phyloP scores from a whole-genome alignment of 2,797 vertebrate genomes.

The Coregonus sp. region DNA sequence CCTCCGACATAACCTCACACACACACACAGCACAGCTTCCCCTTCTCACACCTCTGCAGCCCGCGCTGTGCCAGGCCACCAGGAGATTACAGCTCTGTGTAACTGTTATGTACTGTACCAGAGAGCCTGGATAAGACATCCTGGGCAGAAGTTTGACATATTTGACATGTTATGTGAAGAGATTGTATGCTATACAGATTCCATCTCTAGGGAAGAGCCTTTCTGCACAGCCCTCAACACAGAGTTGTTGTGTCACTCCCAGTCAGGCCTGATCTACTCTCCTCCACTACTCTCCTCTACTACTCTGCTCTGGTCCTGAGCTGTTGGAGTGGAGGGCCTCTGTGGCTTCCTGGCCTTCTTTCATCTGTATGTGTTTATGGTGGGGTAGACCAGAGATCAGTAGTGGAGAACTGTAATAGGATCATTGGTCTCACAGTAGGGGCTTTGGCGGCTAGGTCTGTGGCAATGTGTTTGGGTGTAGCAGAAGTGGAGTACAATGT shows the following conservation, averaged over 20 bases:
- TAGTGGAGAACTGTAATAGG: slow-evolving; percentile 17
- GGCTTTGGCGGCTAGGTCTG: slow-evolving; percentile 7
- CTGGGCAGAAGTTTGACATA: neutral
- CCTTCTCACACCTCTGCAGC: slow-evolving; percentile 73
- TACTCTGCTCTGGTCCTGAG: no score
- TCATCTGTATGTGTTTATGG: no score
- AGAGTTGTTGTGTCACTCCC: no score
- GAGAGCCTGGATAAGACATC: neutral
- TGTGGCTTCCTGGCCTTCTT: no score
- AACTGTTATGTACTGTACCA: neutral
- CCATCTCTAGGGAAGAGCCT: no score
- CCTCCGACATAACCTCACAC: slow-evolving; percentile 72
- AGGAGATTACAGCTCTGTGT: slow-evolving; percentile 56
- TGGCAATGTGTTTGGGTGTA: slow-evolving; percentile 17
- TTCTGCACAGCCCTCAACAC: no score
- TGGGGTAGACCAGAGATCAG: no score
- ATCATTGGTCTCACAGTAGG: slow-evolving; percentile 34
- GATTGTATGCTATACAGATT: neutral
- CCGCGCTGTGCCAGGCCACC: slow-evolving; percentile 36
- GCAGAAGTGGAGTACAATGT: neutral
- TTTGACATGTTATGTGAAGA: no score
- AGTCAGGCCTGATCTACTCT: no score
- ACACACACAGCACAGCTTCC: slow-evolving; percentile 14
- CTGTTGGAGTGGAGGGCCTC: no score
- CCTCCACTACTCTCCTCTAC: no score